phyloP scores from a whole-genome alignment of 2,797 vertebrate species.

The Argyrosomus regius region DNA sequence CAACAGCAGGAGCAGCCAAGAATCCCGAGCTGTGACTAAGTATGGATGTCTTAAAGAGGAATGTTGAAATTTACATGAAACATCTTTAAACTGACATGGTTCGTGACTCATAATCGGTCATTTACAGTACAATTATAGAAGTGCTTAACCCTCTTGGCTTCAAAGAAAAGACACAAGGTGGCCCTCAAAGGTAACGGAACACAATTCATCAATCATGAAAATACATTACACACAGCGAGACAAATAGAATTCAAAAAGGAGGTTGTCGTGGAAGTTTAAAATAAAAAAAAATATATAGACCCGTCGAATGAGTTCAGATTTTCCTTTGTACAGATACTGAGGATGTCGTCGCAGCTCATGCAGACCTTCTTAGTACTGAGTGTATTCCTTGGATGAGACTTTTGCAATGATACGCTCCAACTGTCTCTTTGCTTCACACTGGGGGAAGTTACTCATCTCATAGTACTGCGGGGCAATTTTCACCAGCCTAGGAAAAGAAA shows the following conservation, averaged over 20 bases:
- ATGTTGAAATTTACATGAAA: constrained; percentile 92
- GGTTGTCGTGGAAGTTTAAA: constrained; percentile 15
- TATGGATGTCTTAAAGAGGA: constrained; percentile 92
- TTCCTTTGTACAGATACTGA: constrained; percentile 53
- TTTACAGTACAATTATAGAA: constrained; percentile 45
- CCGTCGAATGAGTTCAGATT: constrained; percentile 76
- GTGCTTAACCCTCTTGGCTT: constrained; percentile 30
- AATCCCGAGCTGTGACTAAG: constrained; percentile 84
- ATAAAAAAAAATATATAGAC: constrained; percentile 70
- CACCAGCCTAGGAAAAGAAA: constrained; percentile 91
- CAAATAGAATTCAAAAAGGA: constrained; percentile 54
- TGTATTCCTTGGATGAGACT: constrained; percentile 96
- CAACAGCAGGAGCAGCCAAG: constrained; percentile 27
- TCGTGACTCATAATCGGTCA: constrained; percentile 77
- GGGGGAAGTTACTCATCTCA: constrained; percentile 98
- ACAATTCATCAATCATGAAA: constrained; percentile 42
- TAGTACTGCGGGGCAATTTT: constrained; percentile 98
- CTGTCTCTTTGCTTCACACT: constrained; percentile 98
- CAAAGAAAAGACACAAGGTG: constrained; percentile 9
- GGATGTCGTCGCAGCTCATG: constrained; percentile 48
- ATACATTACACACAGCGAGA: constrained; percentile 50
- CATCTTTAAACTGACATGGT: constrained; percentile 87
- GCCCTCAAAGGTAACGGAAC: constrained; percentile 1
- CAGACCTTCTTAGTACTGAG: constrained; percentile 90
- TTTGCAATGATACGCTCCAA: constrained; percentile 97